These are phyloP conservation scores for Sussaba pulchella DNA, from an alignment of 2,888 invertebrate genomes.

Conservation along the genomic window DNA sequence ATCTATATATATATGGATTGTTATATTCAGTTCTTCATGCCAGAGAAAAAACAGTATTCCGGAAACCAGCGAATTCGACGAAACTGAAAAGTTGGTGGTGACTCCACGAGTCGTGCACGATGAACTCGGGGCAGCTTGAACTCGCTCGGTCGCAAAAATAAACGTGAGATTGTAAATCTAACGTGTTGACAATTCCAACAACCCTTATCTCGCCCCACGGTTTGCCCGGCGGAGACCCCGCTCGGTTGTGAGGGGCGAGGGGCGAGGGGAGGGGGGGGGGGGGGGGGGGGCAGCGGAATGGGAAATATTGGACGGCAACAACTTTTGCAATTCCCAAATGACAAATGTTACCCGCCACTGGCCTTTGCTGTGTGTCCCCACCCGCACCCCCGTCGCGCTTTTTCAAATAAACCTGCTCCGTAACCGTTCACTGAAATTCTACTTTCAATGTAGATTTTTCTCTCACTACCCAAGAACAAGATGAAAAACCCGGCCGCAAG, in stretches of 20 bases:
- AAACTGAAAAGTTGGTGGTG: slow-evolving; percentile 54
- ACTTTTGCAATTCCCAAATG: slow-evolving; percentile 65
- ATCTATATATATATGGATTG: too few relatives aligned
- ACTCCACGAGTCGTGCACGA: slow-evolving; percentile 30
- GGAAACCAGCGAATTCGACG: slow-evolving; percentile 28
- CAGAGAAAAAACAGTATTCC: slow-evolving; percentile 4
- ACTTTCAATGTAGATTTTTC: slow-evolving; percentile 54
- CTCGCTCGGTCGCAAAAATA: slow-evolving; percentile 49
- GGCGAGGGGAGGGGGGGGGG: background rate
- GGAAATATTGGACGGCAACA: slow-evolving; percentile 7
- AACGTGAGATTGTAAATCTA: slow-evolving; percentile 62
- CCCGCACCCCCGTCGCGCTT: slow-evolving; percentile 11
- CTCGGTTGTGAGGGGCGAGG: background rate
- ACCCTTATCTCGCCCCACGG: slow-evolving; percentile 61
- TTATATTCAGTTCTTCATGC: too few relatives aligned
- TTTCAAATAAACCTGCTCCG: slow-evolving; percentile 29
- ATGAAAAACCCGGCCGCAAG: background rate
- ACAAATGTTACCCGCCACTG: slow-evolving; percentile 55
- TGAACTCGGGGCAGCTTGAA: slow-evolving; percentile 52
- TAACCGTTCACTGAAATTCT: slow-evolving; percentile 38
- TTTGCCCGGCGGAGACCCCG: too few relatives aligned
- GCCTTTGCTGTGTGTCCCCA: slow-evolving; percentile 27
- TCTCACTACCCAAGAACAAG: background rate
- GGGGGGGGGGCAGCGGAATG: background rate
- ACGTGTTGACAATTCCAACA: slow-evolving; percentile 64